phyloP scores from a whole-genome alignment of 2,888 invertebrate species.

The Acleris emargana region DNA sequence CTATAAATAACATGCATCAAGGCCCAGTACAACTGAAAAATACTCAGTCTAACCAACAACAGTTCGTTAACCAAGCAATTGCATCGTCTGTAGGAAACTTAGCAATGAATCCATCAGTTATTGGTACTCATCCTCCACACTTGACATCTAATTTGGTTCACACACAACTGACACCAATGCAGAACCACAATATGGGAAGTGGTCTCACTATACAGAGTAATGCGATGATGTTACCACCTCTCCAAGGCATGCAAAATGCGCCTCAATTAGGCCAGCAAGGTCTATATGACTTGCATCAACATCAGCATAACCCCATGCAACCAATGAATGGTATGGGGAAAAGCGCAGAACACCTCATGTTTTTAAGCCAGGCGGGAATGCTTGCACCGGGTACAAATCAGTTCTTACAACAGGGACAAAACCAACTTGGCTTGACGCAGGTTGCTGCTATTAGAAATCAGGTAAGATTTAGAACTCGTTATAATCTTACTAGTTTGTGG shows the following conservation, averaged over 20 bases:
- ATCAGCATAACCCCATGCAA: slow-evolving; percentile 76
- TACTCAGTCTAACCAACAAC: slow-evolving; percentile 81
- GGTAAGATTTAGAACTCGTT: slow-evolving; percentile 54
- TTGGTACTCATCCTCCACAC: slow-evolving; percentile 77
- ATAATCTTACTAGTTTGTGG: too few species aligned
- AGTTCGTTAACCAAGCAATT: slow-evolving; percentile 76
- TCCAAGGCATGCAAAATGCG: slow-evolving; percentile 79
- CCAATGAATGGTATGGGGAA: slow-evolving; percentile 81
- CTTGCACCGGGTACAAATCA: slow-evolving; percentile 85
- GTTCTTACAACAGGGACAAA: slow-evolving; percentile 86
- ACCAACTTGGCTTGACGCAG: slow-evolving; percentile 80
- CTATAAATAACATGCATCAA: slow-evolving; percentile 84
- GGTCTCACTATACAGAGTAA: slow-evolving; percentile 73
- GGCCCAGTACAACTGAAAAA: slow-evolving; percentile 77
- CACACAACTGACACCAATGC: slow-evolving; percentile 80
- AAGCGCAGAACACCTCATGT: slow-evolving; percentile 79
- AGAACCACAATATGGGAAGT: slow-evolving; percentile 75
- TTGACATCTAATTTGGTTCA: slow-evolving; percentile 80
- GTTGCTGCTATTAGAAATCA: slow-evolving; percentile 78
- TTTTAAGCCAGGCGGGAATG: slow-evolving; percentile 80
- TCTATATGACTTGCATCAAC: slow-evolving; percentile 78
- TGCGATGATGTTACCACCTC: slow-evolving; percentile 78
- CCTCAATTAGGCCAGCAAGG: slow-evolving; percentile 80
- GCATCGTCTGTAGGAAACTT: slow-evolving; percentile 76
- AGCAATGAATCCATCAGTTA: slow-evolving; percentile 77